Conservation (phyloP, 2,888 invertebrate genomes). For the Zygothrica quintamaculata region DNA sequence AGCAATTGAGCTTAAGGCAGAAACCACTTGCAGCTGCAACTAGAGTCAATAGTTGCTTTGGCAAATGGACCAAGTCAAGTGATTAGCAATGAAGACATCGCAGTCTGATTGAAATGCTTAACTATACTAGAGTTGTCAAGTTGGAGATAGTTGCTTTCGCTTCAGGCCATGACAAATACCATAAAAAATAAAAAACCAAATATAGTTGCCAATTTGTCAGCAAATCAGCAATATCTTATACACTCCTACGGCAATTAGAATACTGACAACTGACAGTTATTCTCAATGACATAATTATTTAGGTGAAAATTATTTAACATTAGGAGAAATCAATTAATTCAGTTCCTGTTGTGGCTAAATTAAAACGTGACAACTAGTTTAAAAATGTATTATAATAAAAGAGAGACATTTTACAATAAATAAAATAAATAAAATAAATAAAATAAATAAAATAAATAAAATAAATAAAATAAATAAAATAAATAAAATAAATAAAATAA, state of each 20-base stretch:
- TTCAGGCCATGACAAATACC: constrained; percentile 39
- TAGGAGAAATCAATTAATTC: neutral
- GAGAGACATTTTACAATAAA: too few species aligned
- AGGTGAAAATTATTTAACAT: neutral
- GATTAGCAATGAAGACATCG: constrained; percentile 74
- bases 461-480: too few species aligned
- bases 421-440: too few species aligned
- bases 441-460: too few species aligned
- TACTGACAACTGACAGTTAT: constrained; percentile 8
- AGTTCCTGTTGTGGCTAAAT: too few species aligned
- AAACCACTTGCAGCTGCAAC: constrained; percentile 19
- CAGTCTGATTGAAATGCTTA: constrained; percentile 62
- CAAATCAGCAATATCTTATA: constrained; percentile 2
- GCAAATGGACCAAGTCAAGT: constrained; percentile 69
- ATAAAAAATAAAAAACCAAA: constrained; percentile 6
- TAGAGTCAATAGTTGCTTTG: constrained; percentile 29
- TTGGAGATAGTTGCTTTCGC: constrained; percentile 36
- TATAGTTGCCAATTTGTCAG: constrained; percentile 35
- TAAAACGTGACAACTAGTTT: too few species aligned
- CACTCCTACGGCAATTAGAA: constrained; percentile 22
- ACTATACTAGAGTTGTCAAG: constrained; percentile 36
- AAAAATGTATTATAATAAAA: too few species aligned
- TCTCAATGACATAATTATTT: neutral
- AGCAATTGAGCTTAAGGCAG: constrained; percentile 36
- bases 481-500: too few species aligned